Conservation (phyloP, 2,113 vertebrate species). For the Pomatorhinus ruficollis region DNA sequence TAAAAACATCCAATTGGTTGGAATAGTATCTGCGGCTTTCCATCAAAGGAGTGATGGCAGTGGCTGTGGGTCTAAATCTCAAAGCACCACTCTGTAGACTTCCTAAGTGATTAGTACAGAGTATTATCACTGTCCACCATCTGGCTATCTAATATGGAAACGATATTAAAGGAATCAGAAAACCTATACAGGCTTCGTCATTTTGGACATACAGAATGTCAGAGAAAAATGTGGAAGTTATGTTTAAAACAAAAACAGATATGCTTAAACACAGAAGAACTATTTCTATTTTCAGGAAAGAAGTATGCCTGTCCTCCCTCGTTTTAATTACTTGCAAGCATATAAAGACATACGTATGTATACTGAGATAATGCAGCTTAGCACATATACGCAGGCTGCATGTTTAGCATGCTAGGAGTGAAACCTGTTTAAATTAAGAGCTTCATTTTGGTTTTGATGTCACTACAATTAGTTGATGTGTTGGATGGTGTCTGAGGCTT, state of each 20-base stretch:
- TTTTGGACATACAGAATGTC: background rate
- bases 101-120: conserved; percentile 73
- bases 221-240: background rate
- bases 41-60: conserved; percentile 31
- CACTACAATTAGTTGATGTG: conserved; percentile 14
- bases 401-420: conserved; percentile 18
- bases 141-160: conserved; percentile 71
- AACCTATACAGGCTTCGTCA: background rate
- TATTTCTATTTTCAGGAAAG: background rate
- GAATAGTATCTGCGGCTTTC: background rate
- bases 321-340: background rate
- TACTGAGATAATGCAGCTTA: background rate
- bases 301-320: rapidly evolving
- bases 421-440: conserved; percentile 27
- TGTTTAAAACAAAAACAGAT: background rate
- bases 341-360: background rate
- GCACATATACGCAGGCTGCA: background rate
- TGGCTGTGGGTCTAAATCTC: conserved; percentile 62
- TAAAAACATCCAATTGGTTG: conserved; percentile 29
- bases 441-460: background rate
- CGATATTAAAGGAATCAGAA: conserved; percentile 61
- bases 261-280: background rate
- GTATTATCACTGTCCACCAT: conserved; percentile 75
- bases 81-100: conserved; percentile 62
- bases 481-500: conserved; percentile 36